Percentiles rank a stretch among this genome's conserved stretches.
Evolutionary conservation across 1,140 invertebrate genomes (phyloP).

Genomic region (Neelides sp.): DNA sequence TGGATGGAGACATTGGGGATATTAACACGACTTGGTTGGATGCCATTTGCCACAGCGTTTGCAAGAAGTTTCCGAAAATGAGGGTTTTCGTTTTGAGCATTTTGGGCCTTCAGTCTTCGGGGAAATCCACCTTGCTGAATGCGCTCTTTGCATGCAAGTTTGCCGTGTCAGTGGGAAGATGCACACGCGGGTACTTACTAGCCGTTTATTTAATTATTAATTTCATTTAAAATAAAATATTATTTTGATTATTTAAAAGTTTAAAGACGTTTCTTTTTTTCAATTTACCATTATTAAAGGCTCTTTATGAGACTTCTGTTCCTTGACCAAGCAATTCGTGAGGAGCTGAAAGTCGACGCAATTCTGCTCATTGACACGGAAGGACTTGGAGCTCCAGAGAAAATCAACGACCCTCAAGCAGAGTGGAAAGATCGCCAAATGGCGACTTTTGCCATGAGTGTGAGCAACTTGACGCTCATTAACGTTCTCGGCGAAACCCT

Average conservation of each 20-base stretch:
- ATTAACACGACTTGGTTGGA: neutral
- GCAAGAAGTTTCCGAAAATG: slow-evolving; percentile 1
- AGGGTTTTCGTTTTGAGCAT: slow-evolving; percentile 17
- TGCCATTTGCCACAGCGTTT: neutral
- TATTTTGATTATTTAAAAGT: no score
- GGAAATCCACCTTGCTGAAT: slow-evolving; percentile 20
- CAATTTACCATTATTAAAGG: no score
- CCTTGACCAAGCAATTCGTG: neutral
- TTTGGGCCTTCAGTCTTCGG: slow-evolving; percentile 12
- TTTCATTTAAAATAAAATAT: no score
- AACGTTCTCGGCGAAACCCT: slow-evolving; percentile 13
- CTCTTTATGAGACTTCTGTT: slow-evolving; percentile 14
- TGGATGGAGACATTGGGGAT: slow-evolving; percentile 5
- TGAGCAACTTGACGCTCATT: slow-evolving; percentile 15
- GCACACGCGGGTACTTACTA: slow-evolving; percentile 16
- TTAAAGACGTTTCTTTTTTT: no score
- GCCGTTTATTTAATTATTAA: no score
- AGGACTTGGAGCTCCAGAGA: slow-evolving; percentile 13
- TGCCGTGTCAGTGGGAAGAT: slow-evolving; percentile 10
- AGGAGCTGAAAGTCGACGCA: slow-evolving; percentile 1
- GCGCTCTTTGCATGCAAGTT: slow-evolving; percentile 19
- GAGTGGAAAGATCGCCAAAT: slow-evolving; percentile 11
- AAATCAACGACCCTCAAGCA: slow-evolving; percentile 1
- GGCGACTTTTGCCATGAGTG: slow-evolving; percentile 13
- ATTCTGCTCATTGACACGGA: slow-evolving; percentile 20